Evolutionary conservation across 2,797 vertebrate genomes (phyloP).

Genomic region (Phaenicophaeus curvirostris): DNA sequence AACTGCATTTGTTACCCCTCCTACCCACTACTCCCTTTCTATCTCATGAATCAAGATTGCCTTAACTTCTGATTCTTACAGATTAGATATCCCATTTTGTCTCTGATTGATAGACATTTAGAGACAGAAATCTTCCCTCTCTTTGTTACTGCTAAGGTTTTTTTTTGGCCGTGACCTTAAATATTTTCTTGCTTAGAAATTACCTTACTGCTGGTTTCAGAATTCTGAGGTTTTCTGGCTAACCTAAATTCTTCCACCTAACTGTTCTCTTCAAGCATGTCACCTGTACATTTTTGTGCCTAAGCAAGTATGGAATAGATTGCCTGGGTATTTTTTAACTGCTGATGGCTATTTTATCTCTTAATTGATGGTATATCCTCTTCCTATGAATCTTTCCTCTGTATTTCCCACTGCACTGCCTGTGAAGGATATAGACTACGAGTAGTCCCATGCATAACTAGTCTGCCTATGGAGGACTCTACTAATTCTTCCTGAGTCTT

Average conservation of each 20-base stretch:
- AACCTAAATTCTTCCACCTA: background rate
- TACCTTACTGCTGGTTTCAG: background rate
- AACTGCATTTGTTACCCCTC: background rate
- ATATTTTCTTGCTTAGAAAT: background rate
- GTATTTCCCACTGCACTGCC: background rate
- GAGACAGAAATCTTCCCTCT: background rate
- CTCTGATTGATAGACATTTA: background rate
- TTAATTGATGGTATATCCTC: background rate
- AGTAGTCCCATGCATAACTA: background rate
- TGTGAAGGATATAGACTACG: background rate
- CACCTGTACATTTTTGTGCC: background rate
- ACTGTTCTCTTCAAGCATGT: background rate
- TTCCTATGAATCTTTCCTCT: background rate
- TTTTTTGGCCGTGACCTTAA: background rate
- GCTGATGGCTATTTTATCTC: background rate
- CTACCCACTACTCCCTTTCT: background rate
- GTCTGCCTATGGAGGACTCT: background rate
- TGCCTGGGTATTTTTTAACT: accelerated
- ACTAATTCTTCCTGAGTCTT: background rate
- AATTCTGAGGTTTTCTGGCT: background rate
- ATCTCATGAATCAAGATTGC: background rate
- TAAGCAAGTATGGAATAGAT: background rate
- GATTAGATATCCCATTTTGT: background rate
- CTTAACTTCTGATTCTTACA: background rate
- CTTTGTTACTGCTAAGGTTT: background rate